phyloP scores from a whole-genome alignment of 2,888 invertebrate genomes.

The Endotricha flammealis region DNA sequence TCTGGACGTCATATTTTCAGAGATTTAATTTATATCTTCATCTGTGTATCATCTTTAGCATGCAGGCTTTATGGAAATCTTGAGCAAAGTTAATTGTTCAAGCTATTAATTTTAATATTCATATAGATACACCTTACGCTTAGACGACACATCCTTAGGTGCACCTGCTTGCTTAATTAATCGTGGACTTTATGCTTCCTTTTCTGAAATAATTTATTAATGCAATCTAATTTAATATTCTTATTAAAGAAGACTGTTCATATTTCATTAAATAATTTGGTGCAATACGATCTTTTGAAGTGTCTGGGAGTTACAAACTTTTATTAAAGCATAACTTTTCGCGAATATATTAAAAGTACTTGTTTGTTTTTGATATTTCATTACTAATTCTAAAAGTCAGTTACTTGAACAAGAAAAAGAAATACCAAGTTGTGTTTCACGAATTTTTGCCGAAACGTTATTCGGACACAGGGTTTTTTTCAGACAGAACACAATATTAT shows the following conservation, averaged over 20 bases:
- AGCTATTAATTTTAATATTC: conserved; percentile 9
- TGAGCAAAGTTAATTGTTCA: too few relatives aligned
- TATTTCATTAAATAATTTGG: conserved; percentile 7
- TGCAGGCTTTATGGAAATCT: too few relatives aligned
- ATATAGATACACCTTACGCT: conserved; percentile 11
- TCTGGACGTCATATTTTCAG: too few relatives aligned
- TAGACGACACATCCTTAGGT: conserved; percentile 28
- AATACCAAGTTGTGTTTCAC: too few relatives aligned
- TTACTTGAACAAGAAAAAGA: too few relatives aligned
- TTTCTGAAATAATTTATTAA: conserved; percentile 33
- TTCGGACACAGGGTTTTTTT: too few relatives aligned
- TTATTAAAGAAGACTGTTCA: conserved; percentile 4
- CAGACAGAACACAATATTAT: too few relatives aligned
- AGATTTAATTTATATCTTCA: too few relatives aligned
- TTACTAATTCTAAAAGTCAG: too few relatives aligned
- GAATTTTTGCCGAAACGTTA: too few relatives aligned
- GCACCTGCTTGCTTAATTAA: conserved; percentile 49
- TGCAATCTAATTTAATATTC: conserved; percentile 19
- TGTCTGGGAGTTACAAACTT: conserved; percentile 5
- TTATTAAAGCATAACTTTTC: conserved; percentile 7
- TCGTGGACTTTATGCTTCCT: conserved; percentile 32
- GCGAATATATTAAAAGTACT: conserved; percentile 5
- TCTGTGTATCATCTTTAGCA: too few relatives aligned
- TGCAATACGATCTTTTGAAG: conserved; percentile 5
- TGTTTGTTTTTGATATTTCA: conserved; percentile 2